Evolutionary conservation across 2,888 invertebrate genomes (phyloP), one percentile per base, ranked within the genome.

Genomic region (Acrobeloides nanus): DNA sequence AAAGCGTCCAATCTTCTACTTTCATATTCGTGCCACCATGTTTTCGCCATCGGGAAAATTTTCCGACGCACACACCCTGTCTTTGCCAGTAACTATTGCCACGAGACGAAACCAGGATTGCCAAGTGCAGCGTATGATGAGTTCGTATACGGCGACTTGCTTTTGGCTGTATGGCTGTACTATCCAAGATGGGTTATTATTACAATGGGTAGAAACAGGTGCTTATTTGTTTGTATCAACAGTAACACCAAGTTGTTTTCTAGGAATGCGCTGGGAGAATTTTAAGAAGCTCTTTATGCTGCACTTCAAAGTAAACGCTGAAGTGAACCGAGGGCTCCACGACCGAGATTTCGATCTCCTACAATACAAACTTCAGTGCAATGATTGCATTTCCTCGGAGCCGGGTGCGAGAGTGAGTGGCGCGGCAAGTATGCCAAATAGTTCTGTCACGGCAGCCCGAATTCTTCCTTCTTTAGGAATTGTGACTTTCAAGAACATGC

Each of bases 91-190:
- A 50, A 66, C 68, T 3, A 71, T 71, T 38, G 69, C 70, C 1
- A 70, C 70, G 3, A 51, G 70, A 38, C 47, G 69, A 25, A 71
- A 71, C 50, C 70, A 69, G 55, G 71, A 71, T 49, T 72, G 71
- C 32, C 71, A 71, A 53, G 69, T 71, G n/a, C 71, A 71, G 42
- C 51, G 71, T 12, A 71, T 71, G 71, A 70, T 72, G 69, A 62
- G 61, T 20, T 72, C 71, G 23, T 71, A 71, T 50, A 72, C 71
- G 4, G 71, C 71, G 15, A 68, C 69, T 17, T 67, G 66, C 32
- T 70, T 70, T 54, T 70, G 70, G 70, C 44, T 70, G 12, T 71
- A 71, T 42, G 69, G 67, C 7, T 64, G 59, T 24, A 57, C 64
- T 40, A 52, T 53, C 26, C 61, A 66, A 32, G 69, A 69, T 38